Base-by-base conservation (phyloP, 2,888 invertebrate species). In the Trissolcus japonicus region DNA sequence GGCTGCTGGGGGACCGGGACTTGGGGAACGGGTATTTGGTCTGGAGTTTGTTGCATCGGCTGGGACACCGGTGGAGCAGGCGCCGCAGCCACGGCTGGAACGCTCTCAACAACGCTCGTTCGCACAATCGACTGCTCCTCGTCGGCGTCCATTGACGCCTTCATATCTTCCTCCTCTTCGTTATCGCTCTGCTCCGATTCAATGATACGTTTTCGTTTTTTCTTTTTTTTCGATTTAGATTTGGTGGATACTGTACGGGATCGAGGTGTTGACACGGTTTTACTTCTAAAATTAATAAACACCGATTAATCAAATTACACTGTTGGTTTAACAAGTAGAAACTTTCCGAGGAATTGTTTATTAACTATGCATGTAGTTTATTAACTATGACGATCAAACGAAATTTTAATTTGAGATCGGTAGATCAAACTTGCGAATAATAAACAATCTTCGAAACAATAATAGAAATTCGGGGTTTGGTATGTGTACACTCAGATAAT, bases 181-280 rank as follows among this genome's bases (percentile, higher is more conserved):
- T 89, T 89, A 65, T 90, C 88, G 29, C 87, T 88, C 43, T 84
- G 83, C 78, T 89, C 90, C 14, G 89, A 87, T 40, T 81, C 74
- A 41, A 86, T 86, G 25, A 88, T 89, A 62, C 88, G 87, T 71
- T 87, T 86, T 83, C 89, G 88, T 86, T 82, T 90, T 87, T 82
- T 91, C 82, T 89, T 90, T 81, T 90, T 90, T 74, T 88, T 90
- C 56, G 89, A 90, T 80, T 90, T 90, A 55, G 87, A 78, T 80
- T 88, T 86, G 6, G 83, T 74, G 1, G 83, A 21, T 0, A 63
- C 51, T 4, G 81, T 29, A 17, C 84, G 84, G 2, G 79, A 77
- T 55, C 85, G 84, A 2, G 87, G 81, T 2, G 84, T 63, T 0
- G 86, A 79, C 56, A 84, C 68, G 1, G 86, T 85, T 79, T 81